Base-by-base conservation (phyloP, 2,113 vertebrate genomes). In the Perca schrenkii region DNA sequence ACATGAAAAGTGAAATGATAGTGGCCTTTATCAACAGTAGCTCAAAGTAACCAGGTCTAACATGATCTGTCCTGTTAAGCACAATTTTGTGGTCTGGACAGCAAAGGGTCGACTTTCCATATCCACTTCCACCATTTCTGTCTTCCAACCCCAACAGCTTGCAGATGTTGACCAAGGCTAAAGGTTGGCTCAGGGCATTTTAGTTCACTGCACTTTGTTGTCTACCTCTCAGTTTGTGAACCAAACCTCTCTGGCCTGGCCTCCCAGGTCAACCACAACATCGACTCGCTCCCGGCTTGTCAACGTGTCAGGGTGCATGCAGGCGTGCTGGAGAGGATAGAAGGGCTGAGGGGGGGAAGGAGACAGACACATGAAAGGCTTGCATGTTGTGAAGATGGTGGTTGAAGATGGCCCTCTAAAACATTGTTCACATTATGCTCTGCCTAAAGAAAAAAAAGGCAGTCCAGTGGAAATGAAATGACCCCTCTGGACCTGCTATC, bases 231-330 rank as follows among this genome's bases (percentile, higher is more conserved):
- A 88, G 82, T 86, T 71, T 86, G 86, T 74, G 90, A 90, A 90
- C 79, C 85, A 84, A 88, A 89, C 88, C 77, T 68, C 87, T 65
- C 60, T 21, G 77, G 80, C 74, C 86, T 28, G 80, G 90, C 82
- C 89, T 77, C 80, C 57, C 67, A 83, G 91, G 93, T 94, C 91
- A 94, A 75, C 90, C 92, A 83, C 91, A 85, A 77, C 89, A 85
- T 76, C 83, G 79, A 88, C 92, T 90, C 14, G 68, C 84, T 82
- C 87, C 72, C 80, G 47, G 87, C 93, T 89, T 91, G 93, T 94
- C 93, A 93, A 87, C 67, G 70, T 93, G 93, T 93, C 91, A 91
- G 74, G 81, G 90, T 86, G 85, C 92, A 92, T 81, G 86, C 86
- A 87, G 91, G 85, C 88, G 79, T 91, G 90, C 34, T 84, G 79